Base-by-base conservation (phyloP, 1,140 invertebrate species). In the Trichonephila inaurata region DNA sequence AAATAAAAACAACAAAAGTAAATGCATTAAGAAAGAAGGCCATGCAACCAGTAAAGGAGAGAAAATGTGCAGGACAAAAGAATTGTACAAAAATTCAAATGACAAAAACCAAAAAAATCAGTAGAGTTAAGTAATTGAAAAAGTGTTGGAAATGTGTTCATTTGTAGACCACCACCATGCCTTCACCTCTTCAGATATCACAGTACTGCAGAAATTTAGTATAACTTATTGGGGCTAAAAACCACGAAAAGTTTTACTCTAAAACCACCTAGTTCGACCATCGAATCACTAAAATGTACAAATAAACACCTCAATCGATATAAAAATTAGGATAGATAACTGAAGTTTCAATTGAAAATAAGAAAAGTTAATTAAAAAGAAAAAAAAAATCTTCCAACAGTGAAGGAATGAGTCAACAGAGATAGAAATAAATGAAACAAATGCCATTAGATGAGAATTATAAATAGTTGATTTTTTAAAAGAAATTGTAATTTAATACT, bases 171-270 rank as follows among this genome's bases (percentile, higher is more conserved):
- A 82, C 89, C 89, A 91, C 89, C 89, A 81, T 19, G 1, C 69
- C 72, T 24, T 58, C 19, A 72, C 66, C 51, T 58, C 24, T 61
- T n/a, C 72, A 91, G 28, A 72, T 28, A 51, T 91, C 51, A 24
- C 61, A 44, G n/a, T 40, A 89, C 89, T 91, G 89, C 89, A 91
- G 89, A 91, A 91, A 91, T 91, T 91, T 91, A 91, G 89, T 44
- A n/a, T 40, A 19, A 64, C 21, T 87, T 40, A 60, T 64, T 64
- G 18, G 62, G 19, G 6, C 6, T 8, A 21, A 8, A n/a, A 8
- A 21, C 19, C 7, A 64, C 19, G 7, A 64, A n/a, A 21, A 64
- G 1, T 21, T 64, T 64, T 21, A 64, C 19, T 64, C 0, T 21
- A 66, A 2, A 66, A 66, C n/a, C 0, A 10, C 19, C 7, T 8